These are phyloP conservation scores for Mesoclemmys tuberculata DNA, from an alignment of 2,113 vertebrate genomes.

Conservation along the genomic window DNA sequence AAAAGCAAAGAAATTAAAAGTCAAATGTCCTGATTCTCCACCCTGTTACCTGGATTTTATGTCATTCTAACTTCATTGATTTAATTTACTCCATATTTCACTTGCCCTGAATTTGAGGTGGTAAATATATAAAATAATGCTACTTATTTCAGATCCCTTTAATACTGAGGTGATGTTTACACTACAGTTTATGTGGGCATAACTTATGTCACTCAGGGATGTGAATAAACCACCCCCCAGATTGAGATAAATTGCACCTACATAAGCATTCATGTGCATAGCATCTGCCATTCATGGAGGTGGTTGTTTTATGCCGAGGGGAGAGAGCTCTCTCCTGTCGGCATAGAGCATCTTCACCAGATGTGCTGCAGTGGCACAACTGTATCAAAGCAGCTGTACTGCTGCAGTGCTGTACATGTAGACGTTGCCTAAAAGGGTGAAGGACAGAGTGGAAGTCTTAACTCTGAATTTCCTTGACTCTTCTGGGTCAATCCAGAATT, in stretches of 20 bases:
- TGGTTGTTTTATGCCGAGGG: too few species aligned
- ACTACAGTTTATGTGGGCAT: too few species aligned
- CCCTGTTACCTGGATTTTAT: neutral
- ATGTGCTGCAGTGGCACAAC: too few species aligned
- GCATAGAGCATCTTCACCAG: too few species aligned
- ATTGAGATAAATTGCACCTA: too few species aligned
- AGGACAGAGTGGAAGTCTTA: neutral
- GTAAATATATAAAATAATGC: neutral
- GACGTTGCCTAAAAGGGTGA: neutral
- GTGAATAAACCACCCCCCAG: too few species aligned
- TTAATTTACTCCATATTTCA: neutral
- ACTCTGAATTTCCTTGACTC: neutral
- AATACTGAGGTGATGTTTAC: neutral
- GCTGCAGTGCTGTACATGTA: too few species aligned
- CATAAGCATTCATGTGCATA: too few species aligned
- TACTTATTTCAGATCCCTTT: fast-evolving
- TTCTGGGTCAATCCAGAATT: neutral
- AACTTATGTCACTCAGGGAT: too few species aligned
- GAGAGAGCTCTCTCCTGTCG: too few species aligned
- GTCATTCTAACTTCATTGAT: neutral
- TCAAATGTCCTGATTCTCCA: neutral
- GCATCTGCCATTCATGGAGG: too few species aligned
- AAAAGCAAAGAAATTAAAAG: neutral
- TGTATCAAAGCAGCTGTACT: too few species aligned
- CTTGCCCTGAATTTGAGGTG: neutral